Evolutionary conservation across 2,113 vertebrate species (phyloP).

Genomic region (Brachirus orientalis): DNA sequence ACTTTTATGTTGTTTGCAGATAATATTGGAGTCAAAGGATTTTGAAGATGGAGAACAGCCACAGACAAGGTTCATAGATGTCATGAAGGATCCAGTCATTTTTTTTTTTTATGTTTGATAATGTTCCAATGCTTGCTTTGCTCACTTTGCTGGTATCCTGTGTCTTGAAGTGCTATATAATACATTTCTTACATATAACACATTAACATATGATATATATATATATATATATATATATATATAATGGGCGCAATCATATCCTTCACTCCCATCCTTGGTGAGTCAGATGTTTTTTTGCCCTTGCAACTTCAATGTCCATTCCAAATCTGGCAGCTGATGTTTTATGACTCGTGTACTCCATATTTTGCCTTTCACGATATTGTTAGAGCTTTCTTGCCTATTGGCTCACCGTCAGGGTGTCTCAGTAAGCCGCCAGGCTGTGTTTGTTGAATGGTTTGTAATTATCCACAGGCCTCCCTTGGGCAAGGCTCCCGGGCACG

Average conservation of each 20-base stretch:
- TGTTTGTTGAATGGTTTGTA: slow-evolving; percentile 76
- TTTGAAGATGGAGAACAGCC: too few species aligned
- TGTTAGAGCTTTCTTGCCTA: slow-evolving; percentile 48
- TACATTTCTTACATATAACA: too few species aligned
- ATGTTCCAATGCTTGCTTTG: too few species aligned
- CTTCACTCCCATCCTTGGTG: slow-evolving; percentile 8
- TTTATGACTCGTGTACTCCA: slow-evolving; percentile 44
- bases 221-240: background rate
- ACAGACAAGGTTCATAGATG: too few species aligned
- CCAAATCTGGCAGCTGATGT: slow-evolving; percentile 29
- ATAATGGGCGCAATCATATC: background rate
- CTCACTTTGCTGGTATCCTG: too few species aligned
- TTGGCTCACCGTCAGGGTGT: slow-evolving; percentile 55
- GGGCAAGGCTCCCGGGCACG: slow-evolving; percentile 60
- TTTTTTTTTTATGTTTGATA: too few species aligned
- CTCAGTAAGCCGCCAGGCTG: slow-evolving; percentile 40
- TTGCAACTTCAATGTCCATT: slow-evolving; percentile 19
- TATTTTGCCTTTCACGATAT: slow-evolving; percentile 33
- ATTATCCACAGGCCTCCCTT: slow-evolving; percentile 73
- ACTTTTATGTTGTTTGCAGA: too few species aligned
- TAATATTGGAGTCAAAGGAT: too few species aligned
- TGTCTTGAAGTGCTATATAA: too few species aligned
- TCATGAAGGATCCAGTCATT: too few species aligned
- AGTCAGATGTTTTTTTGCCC: slow-evolving; percentile 32
- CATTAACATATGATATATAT: too few species aligned